Evolutionary conservation across 2,888 invertebrate species (phyloP).

Genomic region (Drosophila pseudotakahashii): DNA sequence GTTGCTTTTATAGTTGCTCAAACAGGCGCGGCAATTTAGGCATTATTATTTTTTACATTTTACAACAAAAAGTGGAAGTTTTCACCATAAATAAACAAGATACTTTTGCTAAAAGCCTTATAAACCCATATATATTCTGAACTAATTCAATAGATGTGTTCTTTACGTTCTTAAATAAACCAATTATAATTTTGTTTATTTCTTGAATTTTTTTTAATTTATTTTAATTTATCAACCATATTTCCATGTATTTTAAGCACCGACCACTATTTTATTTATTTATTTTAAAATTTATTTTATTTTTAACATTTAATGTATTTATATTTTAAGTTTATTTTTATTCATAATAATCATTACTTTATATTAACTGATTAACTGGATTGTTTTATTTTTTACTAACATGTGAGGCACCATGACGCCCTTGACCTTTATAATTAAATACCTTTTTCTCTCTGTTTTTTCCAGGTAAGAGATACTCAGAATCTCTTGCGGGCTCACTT

Average conservation of each 20-base stretch:
- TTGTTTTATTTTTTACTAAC: constrained; percentile 15
- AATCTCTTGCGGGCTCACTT: constrained; percentile 85
- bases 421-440: constrained; percentile 20
- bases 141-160: not conserved
- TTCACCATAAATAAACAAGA: constrained; percentile 38
- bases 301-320: not conserved
- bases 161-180: not conserved
- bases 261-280: not conserved
- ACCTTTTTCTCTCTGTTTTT: constrained; percentile 52
- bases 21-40: constrained; percentile 21
- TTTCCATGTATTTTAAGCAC: constrained; percentile 1
- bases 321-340: not conserved
- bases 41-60: constrained; percentile 35
- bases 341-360: not conserved
- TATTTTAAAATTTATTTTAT: not conserved
- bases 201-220: not conserved
- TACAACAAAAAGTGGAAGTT: constrained; percentile 64
- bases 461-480: constrained; percentile 85
- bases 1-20: constrained; percentile 68
- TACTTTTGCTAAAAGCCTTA: constrained; percentile 2
- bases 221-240: not conserved
- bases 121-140: not conserved
- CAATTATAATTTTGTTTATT: not conserved
- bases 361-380: not conserved
- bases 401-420: constrained; percentile 31